Evolutionary conservation across 2,113 vertebrate genomes (phyloP), one percentile per base, ranked within the genome.

Genomic region (Aptenodytes forsteri): DNA sequence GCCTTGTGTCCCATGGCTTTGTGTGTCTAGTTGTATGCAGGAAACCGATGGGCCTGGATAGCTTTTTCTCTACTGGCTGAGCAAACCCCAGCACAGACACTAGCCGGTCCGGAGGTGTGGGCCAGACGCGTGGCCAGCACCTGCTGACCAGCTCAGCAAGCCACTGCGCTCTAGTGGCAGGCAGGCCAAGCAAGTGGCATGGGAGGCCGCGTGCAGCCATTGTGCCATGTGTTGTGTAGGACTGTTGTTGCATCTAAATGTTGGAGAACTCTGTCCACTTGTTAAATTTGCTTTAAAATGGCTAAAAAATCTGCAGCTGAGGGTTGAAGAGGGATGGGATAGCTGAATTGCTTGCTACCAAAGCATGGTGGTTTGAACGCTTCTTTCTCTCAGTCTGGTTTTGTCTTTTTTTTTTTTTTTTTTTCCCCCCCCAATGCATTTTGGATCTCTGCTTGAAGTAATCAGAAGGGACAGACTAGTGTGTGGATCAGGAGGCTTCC

Each of bases 111-210:
- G 1, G 16, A 25, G 65, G 1, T 2, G 3, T 5, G 47, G 49
- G 23, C 15, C 50, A 29, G 56, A 30, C 0, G 2, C 1, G 5
- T 32, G 61, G 62, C 56, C 32, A 8, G 46, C 21, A 8, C 0
- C 0, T 11, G 9, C 19, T 20, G 54, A 15, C 7, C 22, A 14
- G 32, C 52, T 49, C 29, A 20, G 42, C 21, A 5, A 29, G 36
- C 20, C 26, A 6, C 23, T 29, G 42, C 0, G 0, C 46, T 0
- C 3, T 3, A 4, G 17, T 0, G 4, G 9, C n/a, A 25, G 38
- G 16, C 71, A 9, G 40, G 30, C 15, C 15, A 1, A 17, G 29
- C 26, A 6, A 26, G 36, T 5, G 56, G 19, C 20, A 5, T 18
- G 4, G 56, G 36, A 40, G 40, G 38, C 78, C 2, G 0, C 0